Evolutionary conservation across 1,140 invertebrate species (phyloP).

Genomic region (Cydia splendana): DNA sequence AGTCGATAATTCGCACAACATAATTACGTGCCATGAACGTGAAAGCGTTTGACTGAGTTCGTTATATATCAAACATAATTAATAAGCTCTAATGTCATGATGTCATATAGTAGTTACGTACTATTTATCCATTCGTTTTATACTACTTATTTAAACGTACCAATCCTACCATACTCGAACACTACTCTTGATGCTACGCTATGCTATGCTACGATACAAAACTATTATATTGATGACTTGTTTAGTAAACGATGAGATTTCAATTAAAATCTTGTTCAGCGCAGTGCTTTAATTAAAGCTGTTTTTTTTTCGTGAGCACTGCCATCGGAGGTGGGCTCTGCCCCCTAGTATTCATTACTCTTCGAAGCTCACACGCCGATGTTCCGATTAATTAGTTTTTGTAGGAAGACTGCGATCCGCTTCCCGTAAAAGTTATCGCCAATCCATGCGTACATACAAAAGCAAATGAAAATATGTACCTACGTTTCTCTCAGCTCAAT

Average conservation of each 20-base stretch:
- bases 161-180: not conserved
- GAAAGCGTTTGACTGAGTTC: not conserved
- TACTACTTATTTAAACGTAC: no score
- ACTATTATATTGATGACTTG: conserved; percentile 18
- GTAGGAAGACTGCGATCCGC: conserved; percentile 55
- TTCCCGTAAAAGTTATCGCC: conserved; percentile 35
- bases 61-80: not conserved
- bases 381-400: conserved; percentile 73
- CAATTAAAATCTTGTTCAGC: conserved; percentile 59
- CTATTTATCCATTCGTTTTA: no score
- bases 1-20: not conserved
- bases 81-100: not conserved
- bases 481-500: not conserved
- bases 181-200: no score
- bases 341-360: conserved; percentile 62
- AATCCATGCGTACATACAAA: not conserved
- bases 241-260: conserved; percentile 41
- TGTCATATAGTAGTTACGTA: not conserved
- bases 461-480: not conserved
- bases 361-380: conserved; percentile 62
- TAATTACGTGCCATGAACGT: not conserved
- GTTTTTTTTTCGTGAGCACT: conserved; percentile 54
- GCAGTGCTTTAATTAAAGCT: conserved; percentile 64
- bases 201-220: not conserved
- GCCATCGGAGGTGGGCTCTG: conserved; percentile 45